Conservation (phyloP, 2,797 vertebrate genomes). For the Argentina silus region DNA sequence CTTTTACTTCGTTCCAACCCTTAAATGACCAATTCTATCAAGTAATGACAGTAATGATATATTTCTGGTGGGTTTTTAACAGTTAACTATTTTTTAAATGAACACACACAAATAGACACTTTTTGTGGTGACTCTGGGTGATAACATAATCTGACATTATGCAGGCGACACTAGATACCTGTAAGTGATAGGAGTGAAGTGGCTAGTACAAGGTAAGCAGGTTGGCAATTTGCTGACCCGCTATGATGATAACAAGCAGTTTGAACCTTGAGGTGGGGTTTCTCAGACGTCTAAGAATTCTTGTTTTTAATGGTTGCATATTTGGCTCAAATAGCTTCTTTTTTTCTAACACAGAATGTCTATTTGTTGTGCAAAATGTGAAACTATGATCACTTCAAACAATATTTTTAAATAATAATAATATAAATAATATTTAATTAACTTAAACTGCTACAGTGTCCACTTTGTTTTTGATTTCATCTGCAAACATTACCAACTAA, state of each 20-base stretch:
- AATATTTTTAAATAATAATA: background rate
- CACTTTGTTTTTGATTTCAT: too few relatives aligned
- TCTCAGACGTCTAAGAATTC: conserved; percentile 69
- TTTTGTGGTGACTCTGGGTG: conserved; percentile 72
- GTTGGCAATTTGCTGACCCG: conserved; percentile 71
- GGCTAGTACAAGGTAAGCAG: conserved; percentile 69
- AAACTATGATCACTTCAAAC: background rate
- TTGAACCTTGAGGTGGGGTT: conserved; percentile 73
- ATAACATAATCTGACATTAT: conserved; percentile 81
- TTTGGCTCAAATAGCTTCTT: conserved; percentile 62
- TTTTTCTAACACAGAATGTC: conserved; percentile 49
- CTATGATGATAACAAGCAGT: conserved; percentile 69
- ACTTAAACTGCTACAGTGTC: background rate
- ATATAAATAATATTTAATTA: too few relatives aligned
- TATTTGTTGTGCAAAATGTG: conserved; percentile 29
- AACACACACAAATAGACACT: conserved; percentile 60
- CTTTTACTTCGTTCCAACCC: conserved; percentile 41
- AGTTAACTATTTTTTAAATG: conserved; percentile 77
- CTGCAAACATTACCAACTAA: too few relatives aligned
- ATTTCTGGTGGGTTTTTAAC: conserved; percentile 75
- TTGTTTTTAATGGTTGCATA: conserved; percentile 70
- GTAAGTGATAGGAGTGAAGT: conserved; percentile 72
- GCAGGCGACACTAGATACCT: conserved; percentile 74
- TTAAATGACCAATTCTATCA: conserved; percentile 60
- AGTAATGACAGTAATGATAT: conserved; percentile 64